Percentiles rank a stretch among this genome's conserved stretches.
Conservation (phyloP, 2,888 invertebrate species). For the Nephrocerus scutellatus region DNA sequence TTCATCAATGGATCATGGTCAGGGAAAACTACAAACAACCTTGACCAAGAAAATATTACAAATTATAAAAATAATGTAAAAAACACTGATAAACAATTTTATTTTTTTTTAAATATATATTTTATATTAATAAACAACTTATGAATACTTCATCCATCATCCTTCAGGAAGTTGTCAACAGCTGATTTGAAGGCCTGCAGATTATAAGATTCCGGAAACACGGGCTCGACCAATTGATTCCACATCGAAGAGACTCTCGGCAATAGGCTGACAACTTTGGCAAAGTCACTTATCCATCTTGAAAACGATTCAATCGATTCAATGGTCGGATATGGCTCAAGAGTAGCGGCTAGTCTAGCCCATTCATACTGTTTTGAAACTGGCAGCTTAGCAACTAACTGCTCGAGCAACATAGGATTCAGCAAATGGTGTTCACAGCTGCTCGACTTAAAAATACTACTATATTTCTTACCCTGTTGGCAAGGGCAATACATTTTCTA, state of each 20-base stretch:
- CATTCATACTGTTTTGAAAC: constrained; percentile 8
- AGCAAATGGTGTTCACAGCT: constrained; percentile 6
- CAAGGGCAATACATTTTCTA: constrained; percentile 5
- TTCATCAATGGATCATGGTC: too few species aligned
- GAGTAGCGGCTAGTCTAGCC: constrained; percentile 6
- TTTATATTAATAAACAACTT: too few species aligned
- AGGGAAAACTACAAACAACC: too few species aligned
- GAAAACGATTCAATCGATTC: constrained; percentile 4
- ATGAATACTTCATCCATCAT: too few species aligned
- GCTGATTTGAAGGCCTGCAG: too few species aligned
- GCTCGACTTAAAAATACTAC: not conserved
- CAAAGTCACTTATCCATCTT: constrained; percentile 12
- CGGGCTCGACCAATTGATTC: too few species aligned
- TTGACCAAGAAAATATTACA: too few species aligned
- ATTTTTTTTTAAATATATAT: too few species aligned
- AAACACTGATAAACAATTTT: too few species aligned
- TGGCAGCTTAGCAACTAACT: constrained; percentile 12
- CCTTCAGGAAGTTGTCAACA: too few species aligned
- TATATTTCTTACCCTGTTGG: constrained; percentile 8
- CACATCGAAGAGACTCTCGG: not conserved
- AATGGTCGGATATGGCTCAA: constrained; percentile 11
- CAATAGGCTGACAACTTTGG: constrained; percentile 13
- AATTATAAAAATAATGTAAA: too few species aligned
- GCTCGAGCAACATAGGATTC: constrained; percentile 7
- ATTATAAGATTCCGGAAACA: too few species aligned